Conservation (phyloP, 2,113 vertebrate species). For the Brachypodius melanocephalos region DNA sequence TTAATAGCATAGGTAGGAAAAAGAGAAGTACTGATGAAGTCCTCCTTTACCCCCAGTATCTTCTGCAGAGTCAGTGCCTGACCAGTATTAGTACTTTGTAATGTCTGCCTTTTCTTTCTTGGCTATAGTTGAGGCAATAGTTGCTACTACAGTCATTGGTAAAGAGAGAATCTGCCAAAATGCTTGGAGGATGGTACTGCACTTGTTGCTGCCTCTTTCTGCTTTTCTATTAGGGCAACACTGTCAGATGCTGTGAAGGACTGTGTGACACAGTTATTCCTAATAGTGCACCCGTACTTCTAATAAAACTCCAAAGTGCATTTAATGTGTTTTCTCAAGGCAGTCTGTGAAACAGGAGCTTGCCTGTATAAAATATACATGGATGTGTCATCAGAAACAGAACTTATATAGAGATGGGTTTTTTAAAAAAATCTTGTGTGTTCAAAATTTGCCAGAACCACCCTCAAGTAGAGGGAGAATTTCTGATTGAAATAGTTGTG, state of each 20-base stretch:
- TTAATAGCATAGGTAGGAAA: not conserved
- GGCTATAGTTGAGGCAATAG: not conserved
- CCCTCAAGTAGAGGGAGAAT: not conserved
- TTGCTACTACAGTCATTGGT: not conserved
- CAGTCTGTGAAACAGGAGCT: not conserved
- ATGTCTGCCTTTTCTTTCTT: not conserved
- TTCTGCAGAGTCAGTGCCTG: not conserved
- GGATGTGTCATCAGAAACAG: not conserved
- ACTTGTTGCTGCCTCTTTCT: not conserved
- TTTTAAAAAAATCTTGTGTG: fast-evolving
- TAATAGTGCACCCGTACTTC: not conserved
- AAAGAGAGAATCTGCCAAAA: not conserved
- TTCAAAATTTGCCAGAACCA: not conserved
- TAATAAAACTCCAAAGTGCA: not conserved
- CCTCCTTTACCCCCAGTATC: not conserved
- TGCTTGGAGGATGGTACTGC: not conserved
- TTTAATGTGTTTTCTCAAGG: not conserved
- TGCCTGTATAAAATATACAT: not conserved
- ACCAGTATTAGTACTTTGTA: not conserved
- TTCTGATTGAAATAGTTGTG: not conserved
- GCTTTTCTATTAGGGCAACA: not conserved
- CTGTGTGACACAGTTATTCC: not conserved
- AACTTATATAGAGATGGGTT: not conserved
- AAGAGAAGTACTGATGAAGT: not conserved
- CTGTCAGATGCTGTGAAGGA: not conserved